Evolutionary conservation across 2,113 vertebrate genomes (phyloP), one percentile per base, ranked within the genome.

Genomic region (Merops nubicus): DNA sequence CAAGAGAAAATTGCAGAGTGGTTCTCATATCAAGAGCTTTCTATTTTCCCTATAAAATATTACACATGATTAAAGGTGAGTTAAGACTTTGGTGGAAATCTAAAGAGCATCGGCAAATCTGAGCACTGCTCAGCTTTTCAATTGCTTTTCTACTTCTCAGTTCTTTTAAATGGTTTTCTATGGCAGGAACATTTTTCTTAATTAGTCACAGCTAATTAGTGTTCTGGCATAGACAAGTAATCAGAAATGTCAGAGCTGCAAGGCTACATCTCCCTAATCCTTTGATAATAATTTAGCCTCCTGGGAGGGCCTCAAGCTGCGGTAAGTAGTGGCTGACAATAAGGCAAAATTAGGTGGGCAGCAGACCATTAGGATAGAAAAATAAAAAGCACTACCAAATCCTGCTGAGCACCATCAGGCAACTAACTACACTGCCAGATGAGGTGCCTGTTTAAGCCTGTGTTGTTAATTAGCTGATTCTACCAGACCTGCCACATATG

Each of bases 181-280:
- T 98, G 98, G 98, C 98, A 98, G 98, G 98, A 97, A 98, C 98
- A 98, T 98, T 98, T 98, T 98, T 98, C 98, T 98, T 98, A 98
- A 98, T 98, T 98, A 98, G 98, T 98, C 98, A 98, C 98, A 98
- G 98, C 98, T 98, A 98, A 98, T 98, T 98, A 98, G 98, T 98
- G 98, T 98, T 98, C 98, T 98, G 98, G 98, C 98, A 98, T 98
- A 98, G 98, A 98, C 98, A 98, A 98, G 98, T 98, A 98, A 98
- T 98, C 98, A 98, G 98, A 98, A 98, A 98, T 98, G 98, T 98
- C 98, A 98, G 98, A 98, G 98, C 98, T 98, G 98, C 97, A 98
- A 98, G 98, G 98, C 98, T 98, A 98, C 98, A 98, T 98, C 98
- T 98, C 98, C 98, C 97, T 98, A 98, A 98, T 98, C 98, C 98